Evolutionary conservation across 2,113 vertebrate species (phyloP), one percentile per base, ranked within the genome.

Genomic region (Sterna hirundo): DNA sequence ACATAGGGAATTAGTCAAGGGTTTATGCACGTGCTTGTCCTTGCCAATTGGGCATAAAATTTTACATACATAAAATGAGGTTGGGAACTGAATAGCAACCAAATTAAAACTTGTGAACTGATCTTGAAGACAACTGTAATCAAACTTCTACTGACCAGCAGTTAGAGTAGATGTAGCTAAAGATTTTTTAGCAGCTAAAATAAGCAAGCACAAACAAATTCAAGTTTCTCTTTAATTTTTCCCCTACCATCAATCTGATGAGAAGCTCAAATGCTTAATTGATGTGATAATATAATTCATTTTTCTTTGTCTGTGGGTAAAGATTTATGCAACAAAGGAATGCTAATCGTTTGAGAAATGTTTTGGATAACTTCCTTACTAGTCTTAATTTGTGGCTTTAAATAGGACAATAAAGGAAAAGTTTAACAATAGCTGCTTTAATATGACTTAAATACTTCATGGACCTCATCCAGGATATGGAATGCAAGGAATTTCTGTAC

Each of bases 381-480:
- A 29, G 13, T 82, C 54, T 84, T 88, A 88, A 77, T 80, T 65
- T 46, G 40, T 88, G 44, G 15, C 21, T 96, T 90, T 92, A 94
- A 92, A 64, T 27, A 54, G 29, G 80, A 87, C 44, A 95, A n/a
- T 64, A 91, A 86, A 93, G 64, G 70, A 89, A 89, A 77, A 5
- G 36, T 89, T 93, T 82, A 94, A 94, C 92, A 96, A 96, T 81
- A 96, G 72, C 10, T 89, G 74, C 66, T 93, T 96, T 96, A 83
- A 77, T 88, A 64, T 61, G 5, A 71, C 29, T 90, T 84, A 70
- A 93, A 86, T 79, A 70, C 38, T 83, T 77, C 13, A 68, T 69
- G 84, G 84, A 93, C 54, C 19, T 79, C 46, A 88, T 84, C 55
- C 19, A 15, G 44, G 47, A 83, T 58, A 52, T 17, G 75, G 61